phyloP scores from a whole-genome alignment of 2,797 vertebrate genomes.

The Pangasius djambal region DNA sequence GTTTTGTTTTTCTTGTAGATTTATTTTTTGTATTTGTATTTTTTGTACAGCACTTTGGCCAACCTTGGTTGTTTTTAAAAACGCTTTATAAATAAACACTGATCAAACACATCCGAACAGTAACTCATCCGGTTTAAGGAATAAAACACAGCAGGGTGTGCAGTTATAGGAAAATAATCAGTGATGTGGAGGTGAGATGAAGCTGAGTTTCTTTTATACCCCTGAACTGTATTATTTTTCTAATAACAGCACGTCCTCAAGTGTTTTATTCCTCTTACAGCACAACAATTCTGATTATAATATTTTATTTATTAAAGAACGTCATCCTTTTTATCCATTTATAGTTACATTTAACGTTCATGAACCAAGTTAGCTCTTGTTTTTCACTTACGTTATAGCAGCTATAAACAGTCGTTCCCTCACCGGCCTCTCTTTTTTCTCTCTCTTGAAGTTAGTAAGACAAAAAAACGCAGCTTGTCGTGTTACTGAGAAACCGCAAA shows the following conservation, averaged over 20 bases:
- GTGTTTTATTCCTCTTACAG: not conserved
- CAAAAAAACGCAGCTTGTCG: not conserved
- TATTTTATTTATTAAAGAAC: not conserved
- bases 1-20: too few species aligned
- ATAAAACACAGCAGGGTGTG: not conserved
- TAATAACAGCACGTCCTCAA: not conserved
- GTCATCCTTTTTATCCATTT: not conserved
- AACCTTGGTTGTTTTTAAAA: too few species aligned
- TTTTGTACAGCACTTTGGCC: too few species aligned
- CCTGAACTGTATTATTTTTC: not conserved
- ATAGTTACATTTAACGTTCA: not conserved
- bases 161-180: not conserved
- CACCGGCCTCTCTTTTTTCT: not conserved
- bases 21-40: too few species aligned
- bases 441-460: not conserved
- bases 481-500: not conserved
- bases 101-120: not conserved
- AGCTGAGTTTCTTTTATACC: not conserved
- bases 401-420: not conserved
- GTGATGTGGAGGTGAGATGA: not conserved
- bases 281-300: not conserved
- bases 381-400: not conserved
- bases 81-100: too few species aligned
- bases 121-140: not conserved
- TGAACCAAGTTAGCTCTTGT: not conserved